Base-by-base conservation (phyloP, 2,797 vertebrate genomes). In the Chloroceryle amazona region DNA sequence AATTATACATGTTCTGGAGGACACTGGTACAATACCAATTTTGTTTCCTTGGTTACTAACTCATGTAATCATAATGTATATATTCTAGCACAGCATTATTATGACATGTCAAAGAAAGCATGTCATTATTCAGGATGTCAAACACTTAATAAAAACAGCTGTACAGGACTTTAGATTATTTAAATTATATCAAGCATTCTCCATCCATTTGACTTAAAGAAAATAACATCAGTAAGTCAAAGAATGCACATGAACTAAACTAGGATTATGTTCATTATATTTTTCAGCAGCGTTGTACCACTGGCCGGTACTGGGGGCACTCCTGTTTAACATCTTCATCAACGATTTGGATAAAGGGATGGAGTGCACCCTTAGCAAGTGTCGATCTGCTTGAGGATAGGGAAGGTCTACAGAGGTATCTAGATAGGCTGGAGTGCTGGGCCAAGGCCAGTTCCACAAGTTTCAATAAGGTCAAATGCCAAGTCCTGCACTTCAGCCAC, bases 1-100 rank as follows among this genome's bases (percentile, higher is more conserved):
- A 97, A 97, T 97, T 97, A 94, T 76, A 55, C 35, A 92, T 96
- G 92, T 96, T 81, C 78, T 90, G 54, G 22, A 94, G 85, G 74
- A 92, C 88, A 86, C 19, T 60, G 26, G 65, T 94, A 92, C 51
- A 84, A 81, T 51, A 89, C 26, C 67, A 87, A 81, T 94, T 94
- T 58, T 80, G 68, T 97, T 96, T 75, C 57, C 76, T 93, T 94
- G 90, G 66, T 93, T 97, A 97, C 94, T 93, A 89, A 92, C 42
- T 81, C 80, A 72, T 93, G 79, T 68, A 89, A 95, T 86, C 60
- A 87, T 86, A 93, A 87, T 61, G 37, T 91, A 94, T 89, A 68
- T 57, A 71, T 89, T 96, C 61, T 70, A 86, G 66, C 73, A 75
- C 42, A 87, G 51, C 73, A 65, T 93, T 94, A 95, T 86, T 97